Evolutionary conservation across 2,888 invertebrate species (phyloP), one percentile per base, ranked within the genome.

Genomic region (Heliconius erato): DNA sequence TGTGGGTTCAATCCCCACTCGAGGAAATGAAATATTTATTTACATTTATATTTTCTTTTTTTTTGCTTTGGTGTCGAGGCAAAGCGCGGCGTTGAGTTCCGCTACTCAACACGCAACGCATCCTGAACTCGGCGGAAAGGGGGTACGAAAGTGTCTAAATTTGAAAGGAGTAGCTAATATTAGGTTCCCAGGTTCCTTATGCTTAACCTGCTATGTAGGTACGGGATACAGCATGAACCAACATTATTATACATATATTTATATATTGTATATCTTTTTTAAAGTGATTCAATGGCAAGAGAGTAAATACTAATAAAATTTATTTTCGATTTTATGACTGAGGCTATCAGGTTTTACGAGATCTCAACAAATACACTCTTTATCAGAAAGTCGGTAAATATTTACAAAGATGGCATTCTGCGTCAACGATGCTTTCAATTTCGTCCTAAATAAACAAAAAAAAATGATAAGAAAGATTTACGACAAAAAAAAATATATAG

Each of bases 381-480:
- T 90, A 89, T 91, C 88, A 85, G 84, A 81, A 68, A 85, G 89
- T 87, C 87, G 84, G 84, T 85, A 87, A 87, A 89, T 89, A 89
- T 92, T 89, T 91, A 88, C 88, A 87, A 78, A 87, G 92, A 92
- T 89, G 91, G 87, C 84, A 89, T 91, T 91, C 89, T 88, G 89
- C 89, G 88, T 82, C 84, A 89, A 88, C 84, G 82, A 59, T 87
- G 88, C 89, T 87, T 89, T 84, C 85, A 87, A 85, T 87, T 86
- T 83, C 74, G 86, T 86, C 93, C 92, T 92, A 91, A 90, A 88
- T 83, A 91, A 92, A 93, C 86, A 90, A 84, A 85, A 86, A 85
- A 84, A 85, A 74, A 82, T 85, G 88, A 88, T 88, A 88, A 86
- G 84, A 63, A 85, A 86, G 87, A 89, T 90, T 88, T 89, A 89